Conservation (phyloP, 2,888 invertebrate species). For the Andrena minutula region DNA sequence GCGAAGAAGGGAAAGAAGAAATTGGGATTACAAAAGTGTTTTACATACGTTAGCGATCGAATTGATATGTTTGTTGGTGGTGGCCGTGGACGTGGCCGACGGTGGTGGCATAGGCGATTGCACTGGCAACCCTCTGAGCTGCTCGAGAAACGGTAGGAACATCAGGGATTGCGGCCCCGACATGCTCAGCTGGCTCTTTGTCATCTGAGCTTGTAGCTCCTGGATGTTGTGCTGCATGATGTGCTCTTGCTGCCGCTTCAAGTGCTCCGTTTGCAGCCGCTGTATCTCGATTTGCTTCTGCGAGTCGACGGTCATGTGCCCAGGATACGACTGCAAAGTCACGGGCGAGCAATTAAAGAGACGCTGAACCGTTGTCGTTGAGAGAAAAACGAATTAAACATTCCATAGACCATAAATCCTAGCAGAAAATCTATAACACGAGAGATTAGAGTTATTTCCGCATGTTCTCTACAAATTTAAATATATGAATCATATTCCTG, state of each 20-base stretch:
- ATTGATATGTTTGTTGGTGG: constrained; percentile 84
- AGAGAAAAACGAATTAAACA: neutral
- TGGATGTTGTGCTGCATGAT: constrained; percentile 88
- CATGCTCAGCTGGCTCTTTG: constrained; percentile 87
- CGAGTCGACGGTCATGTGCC: constrained; percentile 86
- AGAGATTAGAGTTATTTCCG: too few relatives aligned
- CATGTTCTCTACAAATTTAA: neutral
- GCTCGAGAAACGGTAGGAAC: constrained; percentile 89
- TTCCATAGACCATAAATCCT: neutral
- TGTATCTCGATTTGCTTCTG: constrained; percentile 91
- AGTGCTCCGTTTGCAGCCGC: constrained; percentile 89
- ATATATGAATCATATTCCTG: constrained; percentile 3
- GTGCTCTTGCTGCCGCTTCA: constrained; percentile 88
- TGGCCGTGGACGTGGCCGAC: constrained; percentile 81
- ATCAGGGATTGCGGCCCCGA: constrained; percentile 88
- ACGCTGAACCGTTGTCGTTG: constrained; percentile 4
- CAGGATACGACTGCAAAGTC: constrained; percentile 81
- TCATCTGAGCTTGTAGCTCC: constrained; percentile 87
- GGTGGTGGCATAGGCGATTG: constrained; percentile 82
- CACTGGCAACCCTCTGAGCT: constrained; percentile 80
- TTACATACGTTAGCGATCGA: constrained; percentile 82
- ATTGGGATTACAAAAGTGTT: constrained; percentile 20
- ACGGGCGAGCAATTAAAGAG: constrained; percentile 63
- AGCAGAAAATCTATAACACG: neutral
- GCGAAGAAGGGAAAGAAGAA: neutral